Percentiles rank a stretch among this genome's conserved stretches.
phyloP scores from a whole-genome alignment of 2,797 vertebrate genomes.

The Tragelaphus eurycerus region DNA sequence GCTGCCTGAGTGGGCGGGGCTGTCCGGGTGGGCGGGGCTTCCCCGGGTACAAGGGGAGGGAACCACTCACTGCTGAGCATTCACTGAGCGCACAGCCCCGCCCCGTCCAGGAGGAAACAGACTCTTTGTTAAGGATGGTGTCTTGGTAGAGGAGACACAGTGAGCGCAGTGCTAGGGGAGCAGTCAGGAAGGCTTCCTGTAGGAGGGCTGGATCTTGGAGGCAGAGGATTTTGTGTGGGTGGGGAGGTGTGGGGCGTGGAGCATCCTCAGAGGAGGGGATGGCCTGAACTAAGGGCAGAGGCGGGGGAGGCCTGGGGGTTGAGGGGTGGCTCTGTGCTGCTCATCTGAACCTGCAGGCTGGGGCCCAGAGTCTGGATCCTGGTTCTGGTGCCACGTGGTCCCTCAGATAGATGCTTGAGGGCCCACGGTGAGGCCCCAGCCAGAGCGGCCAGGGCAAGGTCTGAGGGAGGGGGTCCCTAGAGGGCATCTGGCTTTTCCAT shows the following conservation, averaged over 20 bases:
- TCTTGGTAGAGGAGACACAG: neutral
- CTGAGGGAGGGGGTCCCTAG: neutral
- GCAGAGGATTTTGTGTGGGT: neutral
- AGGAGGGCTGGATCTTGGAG: neutral
- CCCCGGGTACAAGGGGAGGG: fast-evolving
- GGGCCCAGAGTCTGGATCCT: neutral
- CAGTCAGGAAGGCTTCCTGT: neutral
- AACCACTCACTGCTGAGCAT: fast-evolving
- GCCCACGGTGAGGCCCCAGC: neutral
- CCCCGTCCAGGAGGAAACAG: neutral
- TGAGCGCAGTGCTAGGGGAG: neutral
- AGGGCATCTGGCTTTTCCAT: fast-evolving
- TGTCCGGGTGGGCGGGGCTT: fast-evolving
- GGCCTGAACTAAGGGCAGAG: neutral
- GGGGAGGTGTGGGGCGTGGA: neutral
- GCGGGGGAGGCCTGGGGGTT: neutral
- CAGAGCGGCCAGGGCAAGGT: fast-evolving
- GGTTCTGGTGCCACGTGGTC: too few species aligned
- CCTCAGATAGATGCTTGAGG: neutral
- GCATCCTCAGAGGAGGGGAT: neutral
- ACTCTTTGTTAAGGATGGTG: too few species aligned
- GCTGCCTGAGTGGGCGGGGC: neutral
- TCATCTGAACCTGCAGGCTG: neutral
- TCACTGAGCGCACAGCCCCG: fast-evolving
- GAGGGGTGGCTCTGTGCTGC: neutral